Base-by-base conservation (phyloP, 1,140 invertebrate species). In the Drosophila pseudoananassae region DNA sequence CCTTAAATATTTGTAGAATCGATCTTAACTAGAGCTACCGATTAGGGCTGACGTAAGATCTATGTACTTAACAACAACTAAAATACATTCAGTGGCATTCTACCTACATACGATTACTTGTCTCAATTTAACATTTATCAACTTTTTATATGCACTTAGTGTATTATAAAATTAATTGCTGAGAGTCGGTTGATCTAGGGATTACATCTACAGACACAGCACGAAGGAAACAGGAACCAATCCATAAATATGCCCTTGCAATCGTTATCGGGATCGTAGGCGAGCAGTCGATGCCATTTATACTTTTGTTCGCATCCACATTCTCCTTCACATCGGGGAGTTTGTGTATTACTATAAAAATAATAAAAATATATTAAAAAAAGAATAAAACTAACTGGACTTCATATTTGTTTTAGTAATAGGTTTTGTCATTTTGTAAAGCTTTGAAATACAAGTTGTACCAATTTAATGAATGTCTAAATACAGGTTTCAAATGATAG, bases 221-320 rank as follows among this genome's bases (percentile, higher is more conserved):
- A 98, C 0, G 97, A 97, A 9, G 97, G 97, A 92, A 98, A 98
- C 51, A 97, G 94, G 92, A 98, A 98, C 97, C 97, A 98, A 92
- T 98, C 97, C 93, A 98, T 98, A 92, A 98, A 98, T 69, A 98
- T 98, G 53, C 97, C 97, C 87, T 96, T 96, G 92, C 97, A 98
- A 90, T 98, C 97, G 90, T 98, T 97, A 73, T 97, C 96, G 0
- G 97, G 97, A 92, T 98, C 97, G 91, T 98, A 98, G 14, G 97
- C 96, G 8, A 98, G 92, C 1, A 98, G 93, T 27, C 97, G 94
- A 92, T 98, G 96, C 96, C 96, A 97, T 92, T 97, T 97, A 92
- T 97, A 97, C 87, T 97, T 97, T 91, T 97, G 97, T 79, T 97
- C 96, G 90, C 97, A 98, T 6, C 96, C 95, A 85, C 97, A 98